Conservation (phyloP, 2,113 vertebrate genomes). For the Solea senegalensis region DNA sequence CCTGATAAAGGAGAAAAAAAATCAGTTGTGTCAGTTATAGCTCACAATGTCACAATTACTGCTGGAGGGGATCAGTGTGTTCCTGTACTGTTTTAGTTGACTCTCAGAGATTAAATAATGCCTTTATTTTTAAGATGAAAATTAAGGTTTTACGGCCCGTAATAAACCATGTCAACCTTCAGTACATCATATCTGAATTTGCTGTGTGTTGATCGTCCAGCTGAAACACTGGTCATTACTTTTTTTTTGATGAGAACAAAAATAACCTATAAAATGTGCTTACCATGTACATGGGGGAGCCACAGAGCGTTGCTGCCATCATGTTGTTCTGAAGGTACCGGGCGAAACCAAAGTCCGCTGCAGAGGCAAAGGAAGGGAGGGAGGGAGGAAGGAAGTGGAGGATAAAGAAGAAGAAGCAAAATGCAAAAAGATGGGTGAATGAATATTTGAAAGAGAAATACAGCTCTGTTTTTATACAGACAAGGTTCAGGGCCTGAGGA, state of each 20-base stretch:
- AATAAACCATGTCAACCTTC: background rate
- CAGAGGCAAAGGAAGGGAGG: background rate
- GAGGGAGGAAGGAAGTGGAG: background rate
- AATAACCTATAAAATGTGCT: constrained; percentile 30
- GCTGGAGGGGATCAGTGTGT: too few relatives aligned
- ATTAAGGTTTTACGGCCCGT: background rate
- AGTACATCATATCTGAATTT: background rate
- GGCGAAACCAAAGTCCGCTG: constrained; percentile 98
- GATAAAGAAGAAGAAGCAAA: background rate
- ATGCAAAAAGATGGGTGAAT: background rate
- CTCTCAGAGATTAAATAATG: background rate
- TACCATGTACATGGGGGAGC: constrained; percentile 99
- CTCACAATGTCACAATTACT: too few relatives aligned
- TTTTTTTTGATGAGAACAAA: background rate
- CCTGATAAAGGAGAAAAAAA: constrained; percentile 73
- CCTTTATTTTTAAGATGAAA: background rate
- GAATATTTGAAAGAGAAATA: background rate
- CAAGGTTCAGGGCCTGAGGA: background rate
- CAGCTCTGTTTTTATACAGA: background rate
- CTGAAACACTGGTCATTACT: background rate
- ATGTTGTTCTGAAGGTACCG: constrained; percentile 96
- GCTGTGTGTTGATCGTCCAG: background rate
- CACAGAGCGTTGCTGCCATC: constrained; percentile 97
- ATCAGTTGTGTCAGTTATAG: too few relatives aligned
- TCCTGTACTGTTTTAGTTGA: background rate